A percentile compares a stretch with the other conserved stretches of the same genome.
Conservation (phyloP, 1,140 invertebrate genomes). For the Trachelipus rathkii region DNA sequence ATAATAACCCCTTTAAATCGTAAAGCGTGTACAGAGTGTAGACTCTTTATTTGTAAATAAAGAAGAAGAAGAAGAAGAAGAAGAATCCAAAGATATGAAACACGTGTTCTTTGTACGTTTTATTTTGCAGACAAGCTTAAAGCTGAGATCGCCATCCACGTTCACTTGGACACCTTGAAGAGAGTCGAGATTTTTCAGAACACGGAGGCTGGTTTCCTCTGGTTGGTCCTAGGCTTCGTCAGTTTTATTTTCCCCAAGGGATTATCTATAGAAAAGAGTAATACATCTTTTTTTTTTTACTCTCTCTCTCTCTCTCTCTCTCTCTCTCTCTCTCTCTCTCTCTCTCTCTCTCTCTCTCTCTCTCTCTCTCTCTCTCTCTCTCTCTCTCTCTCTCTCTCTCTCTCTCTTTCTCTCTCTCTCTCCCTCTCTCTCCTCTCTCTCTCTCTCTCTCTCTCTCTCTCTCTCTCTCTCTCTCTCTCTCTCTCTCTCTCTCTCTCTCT, state of each 20-base stretch:
- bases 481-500: too few species aligned
- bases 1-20: too few species aligned
- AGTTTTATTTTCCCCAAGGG: constrained; percentile 94
- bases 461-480: too few species aligned
- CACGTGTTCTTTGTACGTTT: too few species aligned
- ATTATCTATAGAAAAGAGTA: constrained; percentile 98
- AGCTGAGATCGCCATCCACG: constrained; percentile 97
- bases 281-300: constrained; percentile 62
- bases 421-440: constrained; percentile 8
- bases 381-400: constrained; percentile 24
- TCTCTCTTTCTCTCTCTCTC: constrained; percentile 8
- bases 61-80: too few species aligned
- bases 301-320: constrained; percentile 18
- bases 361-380: constrained; percentile 21
- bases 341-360: neutral
- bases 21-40: too few species aligned
- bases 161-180: constrained; percentile 95
- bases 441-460: too few species aligned
- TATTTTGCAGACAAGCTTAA: constrained; percentile 79
- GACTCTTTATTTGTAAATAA: too few species aligned
- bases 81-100: too few species aligned
- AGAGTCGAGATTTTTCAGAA: constrained; percentile 99
- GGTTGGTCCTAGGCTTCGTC: constrained; percentile 90
- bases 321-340: constrained; percentile 16
- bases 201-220: constrained; percentile 96